A percentile compares a stretch with the other conserved stretches of the same genome.
Conservation (phyloP, 1,140 invertebrate species). For the Diabrotica virgifera region DNA sequence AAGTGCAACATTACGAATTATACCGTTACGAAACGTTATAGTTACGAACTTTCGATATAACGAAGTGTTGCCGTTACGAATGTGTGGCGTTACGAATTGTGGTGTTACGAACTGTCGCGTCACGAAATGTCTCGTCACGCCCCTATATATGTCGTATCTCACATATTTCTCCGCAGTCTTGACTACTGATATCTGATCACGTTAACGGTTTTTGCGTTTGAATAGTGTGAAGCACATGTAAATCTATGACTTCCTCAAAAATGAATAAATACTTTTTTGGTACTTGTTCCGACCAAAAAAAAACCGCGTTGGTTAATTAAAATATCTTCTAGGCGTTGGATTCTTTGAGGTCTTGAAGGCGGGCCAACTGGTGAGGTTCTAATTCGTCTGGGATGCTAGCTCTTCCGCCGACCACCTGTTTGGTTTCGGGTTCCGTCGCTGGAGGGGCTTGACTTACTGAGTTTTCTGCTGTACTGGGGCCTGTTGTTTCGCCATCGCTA, state of each 20-base stretch:
- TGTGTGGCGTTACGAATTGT: too few relatives aligned
- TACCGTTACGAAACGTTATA: too few relatives aligned
- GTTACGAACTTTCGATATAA: too few relatives aligned
- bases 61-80: too few relatives aligned
- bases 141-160: too few relatives aligned
- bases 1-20: too few relatives aligned
- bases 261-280: slow-evolving; percentile 10
- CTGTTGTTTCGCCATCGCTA: slow-evolving; percentile 57
- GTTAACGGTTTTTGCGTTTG: slow-evolving; percentile 13
- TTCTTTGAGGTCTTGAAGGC: slow-evolving; percentile 81
- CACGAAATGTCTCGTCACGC: too few relatives aligned
- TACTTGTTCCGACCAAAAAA: slow-evolving; percentile 8
- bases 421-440: slow-evolving; percentile 52
- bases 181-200: background rate
- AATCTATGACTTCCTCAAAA: slow-evolving; percentile 15
- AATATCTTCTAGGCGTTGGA: slow-evolving; percentile 71
- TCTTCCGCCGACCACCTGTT: slow-evolving; percentile 66
- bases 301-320: background rate
- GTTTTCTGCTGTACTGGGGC: slow-evolving; percentile 61
- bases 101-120: too few relatives aligned
- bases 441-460: slow-evolving; percentile 50
- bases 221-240: slow-evolving; percentile 11
- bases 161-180: too few relatives aligned
- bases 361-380: slow-evolving; percentile 77
- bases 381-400: slow-evolving; percentile 82